These are phyloP conservation scores for Pseudomyrmex pallidus DNA, from an alignment of 1,140 invertebrate species.

Conservation along the genomic window DNA sequence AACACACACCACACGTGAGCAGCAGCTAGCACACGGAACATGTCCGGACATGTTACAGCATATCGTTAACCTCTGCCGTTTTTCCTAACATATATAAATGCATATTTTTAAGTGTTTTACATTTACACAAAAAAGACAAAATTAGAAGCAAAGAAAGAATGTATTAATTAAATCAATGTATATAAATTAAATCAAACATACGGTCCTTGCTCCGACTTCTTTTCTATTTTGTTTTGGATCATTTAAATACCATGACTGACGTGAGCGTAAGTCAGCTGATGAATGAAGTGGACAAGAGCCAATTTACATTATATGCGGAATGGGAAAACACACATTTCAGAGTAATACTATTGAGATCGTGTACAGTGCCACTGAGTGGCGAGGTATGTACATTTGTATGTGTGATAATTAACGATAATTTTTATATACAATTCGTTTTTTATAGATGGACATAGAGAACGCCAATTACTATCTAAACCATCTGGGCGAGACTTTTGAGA, in stretches of 20 bases:
- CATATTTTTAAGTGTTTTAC: neutral
- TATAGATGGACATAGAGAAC: constrained; percentile 48
- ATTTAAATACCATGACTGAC: constrained; percentile 47
- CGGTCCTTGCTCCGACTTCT: neutral
- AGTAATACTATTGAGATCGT: constrained; percentile 56
- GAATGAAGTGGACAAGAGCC: constrained; percentile 57
- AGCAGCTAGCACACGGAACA: too few species aligned
- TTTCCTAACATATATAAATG: neutral
- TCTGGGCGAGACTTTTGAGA: constrained; percentile 53
- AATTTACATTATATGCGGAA: constrained; percentile 62
- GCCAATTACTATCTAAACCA: constrained; percentile 46
- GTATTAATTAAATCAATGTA: constrained; percentile 1
- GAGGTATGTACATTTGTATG: constrained; percentile 51
- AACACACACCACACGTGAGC: too few species aligned
- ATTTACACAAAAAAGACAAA: neutral
- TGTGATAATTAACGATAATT: too few species aligned
- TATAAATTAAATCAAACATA: neutral
- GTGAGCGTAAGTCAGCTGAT: constrained; percentile 54
- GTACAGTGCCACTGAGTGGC: constrained; percentile 43
- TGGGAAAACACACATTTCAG: constrained; percentile 61
- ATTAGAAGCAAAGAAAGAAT: too few species aligned
- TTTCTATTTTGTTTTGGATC: neutral
- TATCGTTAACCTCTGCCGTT: neutral
- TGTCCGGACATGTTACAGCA: too few species aligned
- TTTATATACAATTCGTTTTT: constrained; percentile 14